These are phyloP conservation scores for Monoplex corrugatus DNA, from an alignment of 2,888 invertebrate genomes.

Conservation along the genomic window DNA sequence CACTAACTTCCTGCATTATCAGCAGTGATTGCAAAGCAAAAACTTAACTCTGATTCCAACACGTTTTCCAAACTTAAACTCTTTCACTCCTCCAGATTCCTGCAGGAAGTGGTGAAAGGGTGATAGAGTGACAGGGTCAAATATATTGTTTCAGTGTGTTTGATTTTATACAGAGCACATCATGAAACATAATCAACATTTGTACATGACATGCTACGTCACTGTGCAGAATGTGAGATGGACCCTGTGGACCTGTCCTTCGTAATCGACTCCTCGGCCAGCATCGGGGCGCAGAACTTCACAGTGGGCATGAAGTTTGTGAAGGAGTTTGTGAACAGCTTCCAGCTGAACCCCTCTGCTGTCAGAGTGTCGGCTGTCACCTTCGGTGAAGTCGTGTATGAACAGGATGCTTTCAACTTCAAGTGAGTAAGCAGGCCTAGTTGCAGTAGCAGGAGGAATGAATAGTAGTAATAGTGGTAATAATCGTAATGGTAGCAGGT, in stretches of 20 bases:
- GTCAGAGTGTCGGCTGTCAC: slow-evolving; percentile 57
- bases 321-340: slow-evolving; percentile 50
- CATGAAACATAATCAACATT: neutral
- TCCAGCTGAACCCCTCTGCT: slow-evolving; percentile 50
- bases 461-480: no score
- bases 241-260: slow-evolving; percentile 55
- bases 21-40: no score
- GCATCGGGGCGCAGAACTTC: slow-evolving; percentile 56
- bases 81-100: neutral
- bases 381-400: slow-evolving; percentile 55
- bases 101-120: no score
- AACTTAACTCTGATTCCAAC: no score
- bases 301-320: slow-evolving; percentile 56
- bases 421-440: slow-evolving; percentile 46
- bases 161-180: neutral
- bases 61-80: neutral
- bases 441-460: neutral
- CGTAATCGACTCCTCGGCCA: slow-evolving; percentile 59
- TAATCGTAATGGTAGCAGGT: no score
- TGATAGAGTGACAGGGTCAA: no score
- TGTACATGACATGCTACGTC: no score
- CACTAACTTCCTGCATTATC: no score
- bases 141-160: neutral
- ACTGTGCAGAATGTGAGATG: slow-evolving; percentile 49
- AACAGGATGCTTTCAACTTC: slow-evolving; percentile 52